Evolutionary conservation across 2,113 vertebrate species (phyloP).

Genomic region (Pheucticus melanocephalus): DNA sequence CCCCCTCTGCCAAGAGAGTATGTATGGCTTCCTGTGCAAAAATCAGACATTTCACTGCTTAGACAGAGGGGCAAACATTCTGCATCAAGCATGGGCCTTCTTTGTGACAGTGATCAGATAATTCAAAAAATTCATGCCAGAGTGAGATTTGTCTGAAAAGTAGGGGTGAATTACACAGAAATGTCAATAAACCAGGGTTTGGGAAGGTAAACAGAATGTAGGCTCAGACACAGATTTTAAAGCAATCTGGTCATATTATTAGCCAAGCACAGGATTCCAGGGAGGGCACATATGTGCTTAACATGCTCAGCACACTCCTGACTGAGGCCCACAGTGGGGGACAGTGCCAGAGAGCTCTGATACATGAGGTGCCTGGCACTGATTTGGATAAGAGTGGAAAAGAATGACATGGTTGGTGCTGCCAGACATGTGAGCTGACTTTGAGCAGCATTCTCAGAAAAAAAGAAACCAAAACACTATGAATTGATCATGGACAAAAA

Average conservation of each 20-base stretch:
- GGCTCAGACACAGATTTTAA: background rate
- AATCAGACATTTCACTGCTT: background rate
- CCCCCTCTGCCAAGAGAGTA: background rate
- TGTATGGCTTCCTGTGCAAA: background rate
- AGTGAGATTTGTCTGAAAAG: background rate
- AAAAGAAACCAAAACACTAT: background rate
- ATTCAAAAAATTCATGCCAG: background rate
- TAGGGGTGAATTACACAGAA: background rate
- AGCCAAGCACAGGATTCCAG: background rate
- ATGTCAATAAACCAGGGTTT: background rate
- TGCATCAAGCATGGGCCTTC: background rate
- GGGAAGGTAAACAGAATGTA: background rate
- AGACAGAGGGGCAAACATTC: background rate
- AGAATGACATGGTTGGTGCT: background rate
- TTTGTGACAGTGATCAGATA: background rate
- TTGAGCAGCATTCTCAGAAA: background rate
- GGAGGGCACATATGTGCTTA: background rate
- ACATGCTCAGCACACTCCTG: background rate
- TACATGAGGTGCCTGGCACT: background rate
- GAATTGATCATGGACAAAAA: background rate
- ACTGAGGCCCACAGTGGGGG: background rate
- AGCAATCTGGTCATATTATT: background rate
- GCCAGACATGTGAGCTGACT: background rate
- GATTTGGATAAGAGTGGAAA: background rate
- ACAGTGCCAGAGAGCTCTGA: background rate